Evolutionary conservation across 1,140 invertebrate genomes (phyloP).

Genomic region (Drosophila rhopaloa): DNA sequence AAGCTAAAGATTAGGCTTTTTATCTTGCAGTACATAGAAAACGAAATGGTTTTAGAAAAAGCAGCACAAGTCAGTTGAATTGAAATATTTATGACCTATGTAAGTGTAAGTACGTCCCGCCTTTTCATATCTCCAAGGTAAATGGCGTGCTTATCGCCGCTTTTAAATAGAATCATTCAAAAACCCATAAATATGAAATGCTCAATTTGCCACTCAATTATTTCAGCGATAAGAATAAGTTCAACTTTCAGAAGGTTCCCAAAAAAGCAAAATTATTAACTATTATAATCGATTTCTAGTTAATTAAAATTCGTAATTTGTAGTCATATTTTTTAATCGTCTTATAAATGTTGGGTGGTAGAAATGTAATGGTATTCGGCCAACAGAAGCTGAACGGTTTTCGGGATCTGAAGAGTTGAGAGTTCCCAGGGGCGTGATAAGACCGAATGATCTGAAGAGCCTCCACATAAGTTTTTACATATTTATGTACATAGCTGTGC

Average conservation of each 20-base stretch:
- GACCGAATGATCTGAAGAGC: not conserved
- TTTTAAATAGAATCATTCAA: conserved; percentile 7
- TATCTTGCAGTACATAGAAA: not conserved
- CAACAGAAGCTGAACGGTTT: not conserved
- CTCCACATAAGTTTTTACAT: not conserved
- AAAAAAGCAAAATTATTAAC: no score
- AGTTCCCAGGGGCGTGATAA: not conserved
- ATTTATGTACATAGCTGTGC: conserved; percentile 15
- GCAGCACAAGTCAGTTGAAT: not conserved
- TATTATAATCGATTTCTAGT: not conserved
- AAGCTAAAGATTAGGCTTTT: no score
- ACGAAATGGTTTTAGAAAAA: not conserved
- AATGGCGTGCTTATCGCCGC: conserved; percentile 1
- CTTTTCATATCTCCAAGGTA: not conserved
- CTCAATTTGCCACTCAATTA: conserved; percentile 16
- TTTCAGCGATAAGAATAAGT: conserved; percentile 1
- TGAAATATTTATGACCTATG: not conserved
- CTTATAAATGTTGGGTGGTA: not conserved
- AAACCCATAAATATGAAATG: conserved; percentile 8
- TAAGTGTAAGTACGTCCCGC: not conserved
- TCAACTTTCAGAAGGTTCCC: not conserved
- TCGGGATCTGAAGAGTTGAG: not conserved
- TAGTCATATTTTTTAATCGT: not conserved
- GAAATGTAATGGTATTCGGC: no score
- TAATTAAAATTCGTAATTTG: not conserved